phyloP scores from a whole-genome alignment of 1,140 invertebrate genomes.

The Chelonus insularis region DNA sequence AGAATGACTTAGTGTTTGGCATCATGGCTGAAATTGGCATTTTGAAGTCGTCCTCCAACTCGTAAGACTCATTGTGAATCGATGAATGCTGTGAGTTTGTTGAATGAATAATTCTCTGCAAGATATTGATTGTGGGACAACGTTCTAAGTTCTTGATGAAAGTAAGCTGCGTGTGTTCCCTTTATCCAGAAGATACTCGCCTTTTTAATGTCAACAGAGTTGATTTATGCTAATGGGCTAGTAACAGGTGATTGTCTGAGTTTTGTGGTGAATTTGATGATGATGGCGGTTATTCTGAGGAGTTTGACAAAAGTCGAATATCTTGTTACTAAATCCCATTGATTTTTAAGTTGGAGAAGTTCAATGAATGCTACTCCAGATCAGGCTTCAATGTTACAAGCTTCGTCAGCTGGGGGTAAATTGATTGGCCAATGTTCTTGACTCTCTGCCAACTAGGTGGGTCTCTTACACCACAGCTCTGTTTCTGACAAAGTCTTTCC shows the following conservation, averaged over 20 bases:
- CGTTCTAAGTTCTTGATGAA: not conserved
- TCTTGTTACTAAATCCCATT: not conserved
- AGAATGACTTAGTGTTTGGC: slow-evolving; percentile 37
- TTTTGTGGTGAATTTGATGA: not conserved
- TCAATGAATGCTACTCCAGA: not conserved
- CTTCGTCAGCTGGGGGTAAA: not conserved
- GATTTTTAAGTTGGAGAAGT: not conserved
- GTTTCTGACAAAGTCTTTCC: not conserved
- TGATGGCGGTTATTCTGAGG: not conserved
- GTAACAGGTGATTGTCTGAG: not conserved
- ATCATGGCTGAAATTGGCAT: not conserved
- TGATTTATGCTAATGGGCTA: not conserved
- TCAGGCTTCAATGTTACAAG: not conserved
- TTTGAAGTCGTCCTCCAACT: not conserved
- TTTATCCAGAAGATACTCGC: slow-evolving; percentile 5
- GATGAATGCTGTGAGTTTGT: too few relatives aligned
- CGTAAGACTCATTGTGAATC: not conserved
- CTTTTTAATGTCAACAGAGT: not conserved
- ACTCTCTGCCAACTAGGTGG: not conserved
- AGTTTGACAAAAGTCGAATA: not conserved
- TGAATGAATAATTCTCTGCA: too few relatives aligned
- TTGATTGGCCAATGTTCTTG: not conserved
- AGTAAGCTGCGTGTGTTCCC: not conserved
- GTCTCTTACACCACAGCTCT: not conserved
- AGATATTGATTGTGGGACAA: not conserved